These are phyloP conservation scores for Grapholita molesta DNA, from an alignment of 1,140 invertebrate genomes.

Conservation along the genomic window DNA sequence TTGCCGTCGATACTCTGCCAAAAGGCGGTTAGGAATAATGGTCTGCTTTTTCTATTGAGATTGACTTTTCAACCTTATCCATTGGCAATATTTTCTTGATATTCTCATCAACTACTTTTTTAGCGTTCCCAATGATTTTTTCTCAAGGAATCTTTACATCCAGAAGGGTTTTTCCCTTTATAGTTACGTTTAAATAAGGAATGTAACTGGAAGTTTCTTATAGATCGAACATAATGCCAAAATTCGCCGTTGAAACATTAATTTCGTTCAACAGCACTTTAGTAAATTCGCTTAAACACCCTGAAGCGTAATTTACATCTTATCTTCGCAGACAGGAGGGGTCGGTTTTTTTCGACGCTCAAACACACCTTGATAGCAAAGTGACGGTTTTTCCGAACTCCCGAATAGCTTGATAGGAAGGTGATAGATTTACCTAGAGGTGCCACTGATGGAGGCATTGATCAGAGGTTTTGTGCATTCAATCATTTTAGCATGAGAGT, in stretches of 20 bases:
- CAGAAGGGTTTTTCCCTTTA: neutral
- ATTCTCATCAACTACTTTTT: neutral
- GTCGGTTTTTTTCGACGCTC: conserved; percentile 36
- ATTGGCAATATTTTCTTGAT: neutral
- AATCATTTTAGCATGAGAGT: conserved; percentile 7
- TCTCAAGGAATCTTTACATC: too few relatives aligned
- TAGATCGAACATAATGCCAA: conserved; percentile 21
- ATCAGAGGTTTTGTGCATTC: conserved; percentile 28
- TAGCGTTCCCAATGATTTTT: neutral
- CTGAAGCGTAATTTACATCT: conserved; percentile 51
- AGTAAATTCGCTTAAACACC: conserved; percentile 48
- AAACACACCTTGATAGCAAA: conserved; percentile 14
- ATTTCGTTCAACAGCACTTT: conserved; percentile 48
- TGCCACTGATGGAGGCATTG: conserved; percentile 28
- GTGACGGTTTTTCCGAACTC: conserved; percentile 11
- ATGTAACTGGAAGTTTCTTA: neutral
- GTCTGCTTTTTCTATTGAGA: conserved; percentile 4
- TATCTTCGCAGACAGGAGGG: conserved; percentile 44
- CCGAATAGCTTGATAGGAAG: conserved; percentile 21
- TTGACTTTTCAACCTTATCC: neutral
- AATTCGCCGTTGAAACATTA: conserved; percentile 37
- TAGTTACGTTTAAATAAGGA: neutral
- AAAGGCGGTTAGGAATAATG: conserved; percentile 11
- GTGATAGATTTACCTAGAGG: conserved; percentile 35
- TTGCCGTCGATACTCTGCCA: conserved; percentile 13